Base-by-base conservation (phyloP, 2,888 invertebrate species). In the Drosophila greeni region DNA sequence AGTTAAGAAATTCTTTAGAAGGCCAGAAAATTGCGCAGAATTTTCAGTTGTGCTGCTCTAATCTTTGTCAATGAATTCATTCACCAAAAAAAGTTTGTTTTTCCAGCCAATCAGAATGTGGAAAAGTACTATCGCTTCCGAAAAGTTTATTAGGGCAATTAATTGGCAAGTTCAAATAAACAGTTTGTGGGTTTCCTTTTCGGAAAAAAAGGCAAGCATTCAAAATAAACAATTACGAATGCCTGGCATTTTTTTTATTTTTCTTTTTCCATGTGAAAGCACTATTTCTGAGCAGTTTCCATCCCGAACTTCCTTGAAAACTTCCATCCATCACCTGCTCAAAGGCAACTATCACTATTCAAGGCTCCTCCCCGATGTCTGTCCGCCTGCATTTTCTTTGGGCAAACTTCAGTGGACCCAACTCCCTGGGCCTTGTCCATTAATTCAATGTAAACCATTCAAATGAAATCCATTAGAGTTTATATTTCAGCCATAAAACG, bases 401-500 rank as follows among this genome's bases (percentile, higher is more conserved):
- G 34, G 23, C n/a, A 34, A 68, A 66, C 40, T 69, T 36, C 9
- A 14, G 36, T 29, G 24, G 40, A 20, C 24, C 34, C 59, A 60
- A 33, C 61, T 47, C 14, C 8, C 45, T 39, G 61, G 12, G 59
- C 45, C 61, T 24, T 60, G 67, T 62, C 52, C 72, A 61, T 75
- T 72, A 75, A 77, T 74, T 72, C 64, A 76, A 70, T 69, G 54
- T 66, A 71, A 76, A 65, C 54, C 83, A 74, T 73, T 72, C 62
- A 73, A 75, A 77, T 83, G 49, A 73, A 80, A 76, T 74, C 77
- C 80, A 82, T 80, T 76, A 68, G 76, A 84, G 74, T 80, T 76
- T 74, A 82, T 80, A 74, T 82, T 70, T 74, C 65, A 60, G 68
- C 68, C 76, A 79, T 75, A 68, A 80, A 80, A 70, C 67, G 72